These are phyloP conservation scores for Neuroterus valhalla DNA, from an alignment of 1,140 invertebrate genomes.

Conservation along the genomic window DNA sequence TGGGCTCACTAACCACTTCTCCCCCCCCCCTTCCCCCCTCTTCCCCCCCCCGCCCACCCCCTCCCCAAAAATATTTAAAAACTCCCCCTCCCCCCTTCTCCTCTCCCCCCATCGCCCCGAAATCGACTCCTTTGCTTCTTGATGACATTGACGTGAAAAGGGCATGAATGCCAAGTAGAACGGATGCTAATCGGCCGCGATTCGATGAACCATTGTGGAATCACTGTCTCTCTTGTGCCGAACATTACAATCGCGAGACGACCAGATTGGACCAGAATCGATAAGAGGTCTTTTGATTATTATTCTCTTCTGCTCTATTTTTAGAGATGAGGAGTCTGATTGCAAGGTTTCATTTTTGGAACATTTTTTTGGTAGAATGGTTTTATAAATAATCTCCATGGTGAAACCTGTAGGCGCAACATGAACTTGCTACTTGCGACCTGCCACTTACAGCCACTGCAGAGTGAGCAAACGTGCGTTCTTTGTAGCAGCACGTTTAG, in stretches of 20 bases:
- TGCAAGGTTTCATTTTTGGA: background rate
- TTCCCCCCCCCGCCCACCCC: slow-evolving; percentile 31
- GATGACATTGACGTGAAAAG: slow-evolving; percentile 55
- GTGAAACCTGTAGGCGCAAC: no score
- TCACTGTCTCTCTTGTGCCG: slow-evolving; percentile 39
- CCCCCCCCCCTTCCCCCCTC: slow-evolving; percentile 47
- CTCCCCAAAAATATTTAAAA: background rate
- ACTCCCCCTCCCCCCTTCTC: slow-evolving; percentile 40
- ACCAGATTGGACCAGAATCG: slow-evolving; percentile 41
- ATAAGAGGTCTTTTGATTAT: background rate
- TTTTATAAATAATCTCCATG: no score
- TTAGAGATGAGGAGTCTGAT: background rate
- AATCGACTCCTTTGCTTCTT: slow-evolving; percentile 33
- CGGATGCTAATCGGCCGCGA: slow-evolving; percentile 57
- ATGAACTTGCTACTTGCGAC: no score
- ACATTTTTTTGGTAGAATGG: no score
- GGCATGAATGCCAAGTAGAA: slow-evolving; percentile 49
- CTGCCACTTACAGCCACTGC: no score
- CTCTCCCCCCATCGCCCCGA: slow-evolving; percentile 44
- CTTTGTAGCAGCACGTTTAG: no score
- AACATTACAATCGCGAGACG: slow-evolving; percentile 28
- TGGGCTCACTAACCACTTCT: slow-evolving; percentile 24
- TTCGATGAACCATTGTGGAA: slow-evolving; percentile 42
- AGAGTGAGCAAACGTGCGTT: no score
- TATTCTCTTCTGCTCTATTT: background rate